Percentiles rank a stretch among this genome's conserved stretches.
Conservation (phyloP, 2,888 invertebrate genomes). For the Rhagonycha lutea region DNA sequence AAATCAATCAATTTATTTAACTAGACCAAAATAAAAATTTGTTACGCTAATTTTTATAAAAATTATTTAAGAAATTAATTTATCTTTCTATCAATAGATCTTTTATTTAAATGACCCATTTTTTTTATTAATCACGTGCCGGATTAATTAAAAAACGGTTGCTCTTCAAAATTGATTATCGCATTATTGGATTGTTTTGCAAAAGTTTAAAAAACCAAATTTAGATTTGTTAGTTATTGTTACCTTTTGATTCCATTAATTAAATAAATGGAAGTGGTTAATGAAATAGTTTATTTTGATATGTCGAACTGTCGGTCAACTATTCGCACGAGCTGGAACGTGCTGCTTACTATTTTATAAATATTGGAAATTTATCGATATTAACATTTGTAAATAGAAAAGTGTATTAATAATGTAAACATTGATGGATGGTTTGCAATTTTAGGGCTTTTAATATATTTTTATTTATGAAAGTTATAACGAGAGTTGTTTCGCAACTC, state of each 20-base stretch:
- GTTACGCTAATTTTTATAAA: background rate
- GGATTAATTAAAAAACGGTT: background rate
- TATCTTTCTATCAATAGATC: background rate
- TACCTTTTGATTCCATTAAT: background rate
- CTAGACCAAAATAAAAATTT: background rate
- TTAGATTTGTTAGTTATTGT: background rate
- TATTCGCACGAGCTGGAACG: background rate
- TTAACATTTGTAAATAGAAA: constrained; percentile 3
- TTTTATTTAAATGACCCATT: background rate
- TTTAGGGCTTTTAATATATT: constrained; percentile 1
- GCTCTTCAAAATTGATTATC: background rate
- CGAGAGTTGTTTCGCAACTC: background rate
- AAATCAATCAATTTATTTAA: background rate
- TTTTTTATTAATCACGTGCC: background rate
- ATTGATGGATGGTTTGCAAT: background rate
- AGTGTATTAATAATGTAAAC: constrained; percentile 1
- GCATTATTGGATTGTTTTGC: background rate
- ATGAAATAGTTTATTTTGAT: constrained; percentile 6
- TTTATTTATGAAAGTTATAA: constrained; percentile 1
- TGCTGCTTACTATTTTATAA: background rate
- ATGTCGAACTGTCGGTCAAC: constrained; percentile 4
- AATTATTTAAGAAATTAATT: background rate
- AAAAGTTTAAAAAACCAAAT: background rate
- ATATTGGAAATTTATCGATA: background rate
- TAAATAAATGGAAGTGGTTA: background rate